phyloP scores from a whole-genome alignment of 2,113 vertebrate genomes.

The Takifugu flavidus region DNA sequence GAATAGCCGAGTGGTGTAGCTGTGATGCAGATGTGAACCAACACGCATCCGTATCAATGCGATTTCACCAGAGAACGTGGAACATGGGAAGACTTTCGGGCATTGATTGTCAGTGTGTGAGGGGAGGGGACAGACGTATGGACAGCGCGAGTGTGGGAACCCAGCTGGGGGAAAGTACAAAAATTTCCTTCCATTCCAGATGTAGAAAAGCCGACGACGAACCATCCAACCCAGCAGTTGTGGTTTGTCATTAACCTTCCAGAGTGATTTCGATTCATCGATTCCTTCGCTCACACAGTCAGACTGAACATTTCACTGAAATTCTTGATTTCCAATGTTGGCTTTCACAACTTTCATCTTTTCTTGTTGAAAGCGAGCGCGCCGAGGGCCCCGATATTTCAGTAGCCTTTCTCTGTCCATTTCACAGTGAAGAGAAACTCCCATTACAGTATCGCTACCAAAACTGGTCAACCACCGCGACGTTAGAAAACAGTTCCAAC shows the following conservation, averaged over 20 bases:
- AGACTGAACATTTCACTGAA: slow-evolving; percentile 3
- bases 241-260: neutral
- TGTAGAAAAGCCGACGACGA: neutral
- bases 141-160: neutral
- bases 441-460: slow-evolving; percentile 66
- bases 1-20: slow-evolving; percentile 28
- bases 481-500: slow-evolving; percentile 12
- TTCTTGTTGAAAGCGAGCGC: slow-evolving; percentile 60
- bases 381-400: slow-evolving; percentile 45
- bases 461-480: slow-evolving; percentile 64
- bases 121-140: slow-evolving; percentile 6
- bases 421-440: slow-evolving; percentile 57
- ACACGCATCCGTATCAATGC: neutral
- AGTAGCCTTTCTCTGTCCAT: slow-evolving; percentile 58
- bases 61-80: slow-evolving; percentile 14
- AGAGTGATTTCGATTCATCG: neutral
- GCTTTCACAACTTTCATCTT: slow-evolving; percentile 73
- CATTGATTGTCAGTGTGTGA: slow-evolving; percentile 30
- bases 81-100: slow-evolving; percentile 28
- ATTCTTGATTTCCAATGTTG: slow-evolving; percentile 23
- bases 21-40: slow-evolving; percentile 21
- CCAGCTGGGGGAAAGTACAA: slow-evolving; percentile 4
- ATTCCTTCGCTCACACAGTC: neutral
- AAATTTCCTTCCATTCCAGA: neutral
- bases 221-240: neutral